Conservation (phyloP, 35 echinoderm and acorn worm genomes). For the Chiridota heheva region DNA sequence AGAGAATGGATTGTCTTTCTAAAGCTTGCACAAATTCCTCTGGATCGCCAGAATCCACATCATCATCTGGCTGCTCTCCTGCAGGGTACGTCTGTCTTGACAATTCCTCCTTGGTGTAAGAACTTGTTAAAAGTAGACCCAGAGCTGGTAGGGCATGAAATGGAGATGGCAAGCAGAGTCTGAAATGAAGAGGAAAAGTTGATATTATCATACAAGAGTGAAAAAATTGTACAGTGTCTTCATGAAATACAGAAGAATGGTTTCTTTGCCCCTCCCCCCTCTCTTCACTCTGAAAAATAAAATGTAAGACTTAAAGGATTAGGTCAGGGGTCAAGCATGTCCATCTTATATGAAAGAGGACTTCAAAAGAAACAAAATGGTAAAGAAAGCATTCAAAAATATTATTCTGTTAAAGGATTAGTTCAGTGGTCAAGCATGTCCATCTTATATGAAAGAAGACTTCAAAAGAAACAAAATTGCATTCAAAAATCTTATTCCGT, state of each 20-base stretch:
- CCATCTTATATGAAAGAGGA: too few relatives aligned
- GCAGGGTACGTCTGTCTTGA: slow-evolving; percentile 25
- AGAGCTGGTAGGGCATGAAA: slow-evolving; percentile 65
- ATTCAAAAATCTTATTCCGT: too few relatives aligned
- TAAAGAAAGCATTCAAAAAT: too few relatives aligned
- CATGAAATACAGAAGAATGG: neutral
- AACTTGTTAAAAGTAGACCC: slow-evolving; percentile 63
- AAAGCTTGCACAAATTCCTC: slow-evolving; percentile 79
- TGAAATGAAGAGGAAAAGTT: neutral
- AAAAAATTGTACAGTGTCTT: neutral
- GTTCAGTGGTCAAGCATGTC: too few relatives aligned
- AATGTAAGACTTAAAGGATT: too few relatives aligned
- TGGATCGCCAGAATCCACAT: slow-evolving; percentile 67
- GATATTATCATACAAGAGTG: neutral
- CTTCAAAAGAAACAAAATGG: too few relatives aligned
- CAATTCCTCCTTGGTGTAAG: slow-evolving; percentile 74
- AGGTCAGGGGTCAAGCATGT: too few relatives aligned
- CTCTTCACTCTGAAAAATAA: too few relatives aligned
- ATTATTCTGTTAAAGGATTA: too few relatives aligned
- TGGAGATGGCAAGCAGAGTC: slow-evolving; percentile 74
- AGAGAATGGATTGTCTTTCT: slow-evolving; percentile 87
- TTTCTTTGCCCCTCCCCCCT: neutral
- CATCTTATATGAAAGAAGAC: too few relatives aligned
- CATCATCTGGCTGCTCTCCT: slow-evolving; percentile 33
- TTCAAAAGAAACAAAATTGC: too few relatives aligned